Evolutionary conservation across 2,888 invertebrate genomes (phyloP), one percentile per base, ranked within the genome.

Genomic region (Loripinus fragilis): DNA sequence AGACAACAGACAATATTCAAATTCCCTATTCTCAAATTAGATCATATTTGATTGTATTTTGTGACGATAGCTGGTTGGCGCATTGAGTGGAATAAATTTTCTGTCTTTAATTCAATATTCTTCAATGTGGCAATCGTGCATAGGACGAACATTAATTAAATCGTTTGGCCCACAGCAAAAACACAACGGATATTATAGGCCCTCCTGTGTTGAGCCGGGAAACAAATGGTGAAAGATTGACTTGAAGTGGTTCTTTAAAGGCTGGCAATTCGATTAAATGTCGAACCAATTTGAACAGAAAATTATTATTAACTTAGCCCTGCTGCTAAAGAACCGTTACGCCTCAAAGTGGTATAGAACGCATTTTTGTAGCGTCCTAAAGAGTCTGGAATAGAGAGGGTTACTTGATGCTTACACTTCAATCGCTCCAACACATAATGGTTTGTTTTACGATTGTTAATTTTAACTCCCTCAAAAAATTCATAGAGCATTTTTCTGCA

Each of bases 131-230:
- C 52, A 52, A 17, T 52, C n/a, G 52, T 52, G 52, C 52, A 52
- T 52, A n/a, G 5, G 52, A 52, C 52, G 20, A 52, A 23, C 52
- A 52, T 52, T 52, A 25, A 52, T 52, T 52, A 52, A 52, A 52
- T 25, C 52, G 3, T 52, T 52, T 52, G 52, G 52, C 52, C 52
- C 52, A n/a, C 12, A 52, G 52, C 52, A 52, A 52, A 52, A 52
- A 52, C 52, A 52, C 7, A 52, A 52, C 25, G 23, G 52, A 52
- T 52, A 52, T 52, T 52, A 52, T 52, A 52, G 52, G 5, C 20
- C 52, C 52, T 12, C 20, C 45, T 45, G 52, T 23, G 25, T 52
- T 52, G 25, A 25, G 12, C 7, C 52, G 52, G 25, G 52, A 25
- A 52, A 52, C 52, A n/a, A 52, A 52, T 25, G 12, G 52, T 15